Conservation (phyloP, 2,113 vertebrate species). For the Carassius gibelio region DNA sequence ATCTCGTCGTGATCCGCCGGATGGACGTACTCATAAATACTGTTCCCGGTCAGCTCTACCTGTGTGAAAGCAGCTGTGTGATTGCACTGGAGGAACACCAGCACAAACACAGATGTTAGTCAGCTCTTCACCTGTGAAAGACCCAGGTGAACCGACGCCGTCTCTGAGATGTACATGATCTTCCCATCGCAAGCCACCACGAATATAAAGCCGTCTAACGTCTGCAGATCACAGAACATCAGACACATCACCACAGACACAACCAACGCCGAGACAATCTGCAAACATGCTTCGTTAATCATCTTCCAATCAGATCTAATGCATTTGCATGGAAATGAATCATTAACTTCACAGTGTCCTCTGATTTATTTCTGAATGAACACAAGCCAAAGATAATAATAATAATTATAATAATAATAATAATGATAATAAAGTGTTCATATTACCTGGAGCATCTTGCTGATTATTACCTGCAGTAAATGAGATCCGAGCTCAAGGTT, state of each 20-base stretch:
- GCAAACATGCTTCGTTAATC: conserved; percentile 66
- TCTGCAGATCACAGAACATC: too few relatives aligned
- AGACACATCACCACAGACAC: too few relatives aligned
- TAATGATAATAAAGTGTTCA: conserved; percentile 18
- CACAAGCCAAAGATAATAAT: background rate
- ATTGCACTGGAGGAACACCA: background rate
- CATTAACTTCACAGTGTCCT: background rate
- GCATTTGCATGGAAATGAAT: too few relatives aligned
- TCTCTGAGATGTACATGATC: too few relatives aligned
- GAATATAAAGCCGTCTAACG: too few relatives aligned
- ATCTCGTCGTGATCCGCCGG: conserved; percentile 96
- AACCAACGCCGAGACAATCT: too few relatives aligned
- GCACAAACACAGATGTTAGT: background rate
- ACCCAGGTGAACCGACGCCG: conserved; percentile 94
- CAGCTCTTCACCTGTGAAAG: conserved; percentile 87
- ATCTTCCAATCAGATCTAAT: too few relatives aligned
- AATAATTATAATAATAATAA: conserved; percentile 35
- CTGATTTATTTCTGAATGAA: background rate
- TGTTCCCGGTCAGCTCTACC: conserved; percentile 98
- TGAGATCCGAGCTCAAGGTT: conserved; percentile 92
- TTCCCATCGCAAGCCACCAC: too few relatives aligned
- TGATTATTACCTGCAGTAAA: conserved; percentile 86
- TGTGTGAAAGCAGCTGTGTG: conserved; percentile 71
- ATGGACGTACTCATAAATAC: conserved; percentile 97
- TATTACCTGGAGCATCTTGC: conserved; percentile 37